Conservation (phyloP, 2,888 invertebrate genomes). For the Nymphalis c-album region DNA sequence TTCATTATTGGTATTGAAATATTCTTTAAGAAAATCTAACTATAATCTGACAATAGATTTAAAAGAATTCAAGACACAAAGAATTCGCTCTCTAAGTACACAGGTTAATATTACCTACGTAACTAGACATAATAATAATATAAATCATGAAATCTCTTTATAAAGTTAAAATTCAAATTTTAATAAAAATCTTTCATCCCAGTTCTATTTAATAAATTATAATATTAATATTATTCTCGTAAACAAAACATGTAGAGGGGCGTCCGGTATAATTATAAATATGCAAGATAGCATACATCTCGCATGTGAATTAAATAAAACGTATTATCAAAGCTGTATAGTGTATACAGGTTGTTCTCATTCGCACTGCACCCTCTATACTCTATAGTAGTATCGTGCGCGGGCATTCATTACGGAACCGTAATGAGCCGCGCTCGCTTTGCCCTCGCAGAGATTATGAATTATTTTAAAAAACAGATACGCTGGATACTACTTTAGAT, state of each 20-base stretch:
- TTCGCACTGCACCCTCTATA: conserved; percentile 34
- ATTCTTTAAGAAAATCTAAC: too few species aligned
- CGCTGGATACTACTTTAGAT: background rate
- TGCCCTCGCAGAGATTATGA: conserved; percentile 45
- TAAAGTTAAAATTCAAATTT: background rate
- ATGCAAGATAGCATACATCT: background rate
- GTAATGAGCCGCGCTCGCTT: conserved; percentile 61
- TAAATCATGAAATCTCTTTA: background rate
- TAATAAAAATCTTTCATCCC: too few species aligned
- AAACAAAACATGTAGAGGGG: background rate
- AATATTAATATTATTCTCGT: background rate
- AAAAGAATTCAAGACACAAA: too few species aligned
- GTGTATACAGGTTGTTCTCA: conserved; percentile 37
- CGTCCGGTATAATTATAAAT: conserved; percentile 8
- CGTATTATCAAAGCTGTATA: conserved; percentile 32
- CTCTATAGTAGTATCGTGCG: conserved; percentile 51
- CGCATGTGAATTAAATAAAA: conserved; percentile 15
- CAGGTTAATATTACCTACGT: too few species aligned
- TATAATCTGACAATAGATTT: too few species aligned
- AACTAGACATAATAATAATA: too few species aligned
- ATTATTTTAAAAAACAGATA: conserved; percentile 18
- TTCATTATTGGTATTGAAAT: too few species aligned
- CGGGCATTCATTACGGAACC: conserved; percentile 64
- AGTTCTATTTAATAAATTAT: too few species aligned
- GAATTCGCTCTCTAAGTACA: too few species aligned